Percentiles rank a stretch among this genome's conserved stretches.
Evolutionary conservation across 2,797 vertebrate species (phyloP).

Genomic region (Tarsius wallacei): DNA sequence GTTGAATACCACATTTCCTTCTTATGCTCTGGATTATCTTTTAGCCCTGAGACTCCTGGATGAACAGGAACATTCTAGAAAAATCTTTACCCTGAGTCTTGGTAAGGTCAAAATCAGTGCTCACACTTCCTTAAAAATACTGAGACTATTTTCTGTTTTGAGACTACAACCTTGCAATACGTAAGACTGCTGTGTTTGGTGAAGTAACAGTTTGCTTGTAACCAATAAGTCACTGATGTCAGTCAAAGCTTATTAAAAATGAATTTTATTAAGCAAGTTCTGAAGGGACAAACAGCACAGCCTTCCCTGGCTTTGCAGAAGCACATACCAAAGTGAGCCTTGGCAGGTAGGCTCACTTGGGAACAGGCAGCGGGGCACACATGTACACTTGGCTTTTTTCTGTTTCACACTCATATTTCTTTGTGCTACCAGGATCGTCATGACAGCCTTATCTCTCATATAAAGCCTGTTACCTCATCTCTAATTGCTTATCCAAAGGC

Average conservation of each 20-base stretch:
- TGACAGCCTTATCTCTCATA: slow-evolving; percentile 77
- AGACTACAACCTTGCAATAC: neutral
- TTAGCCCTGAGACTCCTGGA: slow-evolving; percentile 36
- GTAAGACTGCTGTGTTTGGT: neutral
- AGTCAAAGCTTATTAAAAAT: slow-evolving; percentile 69
- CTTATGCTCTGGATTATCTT: neutral
- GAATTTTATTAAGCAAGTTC: slow-evolving; percentile 54
- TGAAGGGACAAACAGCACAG: neutral
- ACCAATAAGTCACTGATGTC: slow-evolving; percentile 52
- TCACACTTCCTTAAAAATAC: neutral
- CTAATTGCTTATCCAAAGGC: slow-evolving; percentile 82
- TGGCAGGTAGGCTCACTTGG: slow-evolving; percentile 48
- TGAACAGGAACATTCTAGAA: slow-evolving; percentile 55
- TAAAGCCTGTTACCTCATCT: slow-evolving; percentile 80
- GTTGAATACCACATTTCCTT: slow-evolving; percentile 22
- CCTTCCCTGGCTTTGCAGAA: slow-evolving; percentile 13
- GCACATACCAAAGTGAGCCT: neutral
- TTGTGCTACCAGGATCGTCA: slow-evolving; percentile 70
- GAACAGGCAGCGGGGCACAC: neutral
- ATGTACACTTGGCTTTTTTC: slow-evolving; percentile 57
- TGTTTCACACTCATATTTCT: slow-evolving; percentile 67
- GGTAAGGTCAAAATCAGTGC: slow-evolving; percentile 10
- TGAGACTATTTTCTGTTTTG: slow-evolving; percentile 9
- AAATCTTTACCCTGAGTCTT: slow-evolving; percentile 9
- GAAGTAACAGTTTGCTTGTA: slow-evolving; percentile 61